phyloP scores from a whole-genome alignment of 2,888 invertebrate species.

The Eugnorisma glareosa region DNA sequence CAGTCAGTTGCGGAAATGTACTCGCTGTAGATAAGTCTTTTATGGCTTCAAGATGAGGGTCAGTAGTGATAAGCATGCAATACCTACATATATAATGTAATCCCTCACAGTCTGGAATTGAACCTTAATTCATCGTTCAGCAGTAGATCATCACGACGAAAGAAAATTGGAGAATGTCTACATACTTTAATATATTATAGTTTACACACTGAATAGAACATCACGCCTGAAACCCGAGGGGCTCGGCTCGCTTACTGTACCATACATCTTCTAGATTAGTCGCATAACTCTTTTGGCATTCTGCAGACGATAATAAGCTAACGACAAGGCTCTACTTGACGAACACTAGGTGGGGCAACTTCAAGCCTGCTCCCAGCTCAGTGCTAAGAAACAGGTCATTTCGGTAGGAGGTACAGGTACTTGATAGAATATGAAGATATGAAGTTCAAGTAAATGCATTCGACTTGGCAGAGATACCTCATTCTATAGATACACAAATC shows the following conservation, averaged over 20 bases:
- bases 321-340: too few relatives aligned
- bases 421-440: too few relatives aligned
- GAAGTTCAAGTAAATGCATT: not conserved
- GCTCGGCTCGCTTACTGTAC: too few relatives aligned
- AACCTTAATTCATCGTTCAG: not conserved
- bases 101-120: not conserved
- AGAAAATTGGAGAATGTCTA: not conserved
- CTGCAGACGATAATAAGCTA: too few relatives aligned
- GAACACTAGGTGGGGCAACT: not conserved
- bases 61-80: not conserved
- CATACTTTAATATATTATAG: too few relatives aligned
- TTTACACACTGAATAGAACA: not conserved
- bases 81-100: not conserved
- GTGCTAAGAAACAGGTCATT: not conserved
- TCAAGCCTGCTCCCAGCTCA: not conserved
- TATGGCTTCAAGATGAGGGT: not conserved
- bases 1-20: not conserved
- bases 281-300: not conserved
- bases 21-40: not conserved
- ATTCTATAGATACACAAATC: not conserved
- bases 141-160: not conserved
- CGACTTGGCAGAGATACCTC: not conserved
- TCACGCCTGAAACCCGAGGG: not conserved
- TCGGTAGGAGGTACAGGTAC: not conserved
- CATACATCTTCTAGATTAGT: not conserved